Percentiles rank a stretch among this genome's conserved stretches.
These are phyloP conservation scores for Engystomops pustulosus DNA, from an alignment of 2,113 vertebrate species.

Conservation along the genomic window DNA sequence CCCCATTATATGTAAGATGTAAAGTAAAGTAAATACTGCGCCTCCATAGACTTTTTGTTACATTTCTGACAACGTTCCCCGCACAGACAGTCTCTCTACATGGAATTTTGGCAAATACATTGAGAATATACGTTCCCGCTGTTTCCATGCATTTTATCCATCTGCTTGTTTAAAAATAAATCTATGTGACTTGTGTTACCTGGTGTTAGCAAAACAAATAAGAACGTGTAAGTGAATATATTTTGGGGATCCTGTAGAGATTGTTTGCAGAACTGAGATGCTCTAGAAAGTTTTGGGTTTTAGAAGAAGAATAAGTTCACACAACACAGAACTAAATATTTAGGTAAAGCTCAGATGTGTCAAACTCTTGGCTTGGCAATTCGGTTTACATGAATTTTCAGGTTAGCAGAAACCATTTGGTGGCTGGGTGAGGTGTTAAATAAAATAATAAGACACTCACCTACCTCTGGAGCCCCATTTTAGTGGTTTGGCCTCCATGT, in stretches of 20 bases:
- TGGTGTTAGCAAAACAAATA: constrained; percentile 10
- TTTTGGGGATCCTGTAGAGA: background rate
- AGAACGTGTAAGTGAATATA: background rate
- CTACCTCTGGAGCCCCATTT: too few species aligned
- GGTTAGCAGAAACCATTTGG: too few species aligned
- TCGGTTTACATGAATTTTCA: too few species aligned
- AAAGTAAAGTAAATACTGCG: too few species aligned
- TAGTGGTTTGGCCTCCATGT: too few species aligned
- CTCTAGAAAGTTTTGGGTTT: background rate
- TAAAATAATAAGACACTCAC: too few species aligned
- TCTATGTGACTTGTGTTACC: background rate
- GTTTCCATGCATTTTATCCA: constrained; percentile 6
- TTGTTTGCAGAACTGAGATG: background rate
- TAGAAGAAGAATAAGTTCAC: background rate
- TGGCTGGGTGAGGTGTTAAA: too few species aligned
- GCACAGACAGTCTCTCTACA: background rate
- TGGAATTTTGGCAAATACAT: constrained; percentile 1
- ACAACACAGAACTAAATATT: too few species aligned
- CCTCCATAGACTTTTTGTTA: background rate
- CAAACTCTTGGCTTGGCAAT: too few species aligned
- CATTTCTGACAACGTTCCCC: background rate
- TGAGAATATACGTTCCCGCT: background rate
- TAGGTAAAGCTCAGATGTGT: too few species aligned
- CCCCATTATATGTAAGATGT: too few species aligned
- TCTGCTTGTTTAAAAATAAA: constrained; percentile 13